Evolutionary conservation across 2,888 invertebrate genomes (phyloP).

Genomic region (Antheraea assamensis): DNA sequence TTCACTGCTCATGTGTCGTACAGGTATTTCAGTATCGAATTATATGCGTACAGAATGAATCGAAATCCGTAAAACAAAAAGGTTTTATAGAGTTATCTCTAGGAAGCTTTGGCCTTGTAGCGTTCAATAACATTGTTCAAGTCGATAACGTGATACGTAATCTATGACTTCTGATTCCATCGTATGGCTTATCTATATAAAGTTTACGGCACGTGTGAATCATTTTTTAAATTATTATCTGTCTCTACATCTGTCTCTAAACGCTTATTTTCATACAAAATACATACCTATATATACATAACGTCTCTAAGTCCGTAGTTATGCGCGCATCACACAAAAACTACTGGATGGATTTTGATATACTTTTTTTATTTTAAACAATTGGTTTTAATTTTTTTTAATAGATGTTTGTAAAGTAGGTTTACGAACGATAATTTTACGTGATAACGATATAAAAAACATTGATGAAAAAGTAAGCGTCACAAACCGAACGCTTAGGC

Average conservation of each 20-base stretch:
- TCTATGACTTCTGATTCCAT: conserved; percentile 65
- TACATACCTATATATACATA: background rate
- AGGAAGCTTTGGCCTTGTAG: conserved; percentile 71
- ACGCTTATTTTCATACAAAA: background rate
- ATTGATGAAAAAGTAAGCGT: too few species aligned
- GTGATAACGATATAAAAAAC: too few species aligned
- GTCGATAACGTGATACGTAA: conserved; percentile 70
- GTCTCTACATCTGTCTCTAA: conserved; percentile 21
- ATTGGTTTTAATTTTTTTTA: too few species aligned
- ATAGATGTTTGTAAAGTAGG: too few species aligned
- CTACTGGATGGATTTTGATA: too few species aligned
- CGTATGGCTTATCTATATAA: conserved; percentile 50
- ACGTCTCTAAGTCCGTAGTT: too few species aligned
- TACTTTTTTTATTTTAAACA: too few species aligned
- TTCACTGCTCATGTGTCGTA: conserved; percentile 62
- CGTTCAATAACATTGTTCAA: conserved; percentile 70
- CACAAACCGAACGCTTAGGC: too few species aligned
- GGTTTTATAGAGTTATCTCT: conserved; percentile 77
- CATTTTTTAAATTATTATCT: conserved; percentile 24
- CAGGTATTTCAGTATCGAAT: conserved; percentile 72
- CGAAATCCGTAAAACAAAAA: conserved; percentile 74
- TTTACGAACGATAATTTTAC: too few species aligned
- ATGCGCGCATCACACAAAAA: too few species aligned
- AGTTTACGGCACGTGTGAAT: conserved; percentile 1
- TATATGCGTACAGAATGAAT: conserved; percentile 71